Conservation (phyloP, 2,797 vertebrate species). For the Galagoides demidoff region DNA sequence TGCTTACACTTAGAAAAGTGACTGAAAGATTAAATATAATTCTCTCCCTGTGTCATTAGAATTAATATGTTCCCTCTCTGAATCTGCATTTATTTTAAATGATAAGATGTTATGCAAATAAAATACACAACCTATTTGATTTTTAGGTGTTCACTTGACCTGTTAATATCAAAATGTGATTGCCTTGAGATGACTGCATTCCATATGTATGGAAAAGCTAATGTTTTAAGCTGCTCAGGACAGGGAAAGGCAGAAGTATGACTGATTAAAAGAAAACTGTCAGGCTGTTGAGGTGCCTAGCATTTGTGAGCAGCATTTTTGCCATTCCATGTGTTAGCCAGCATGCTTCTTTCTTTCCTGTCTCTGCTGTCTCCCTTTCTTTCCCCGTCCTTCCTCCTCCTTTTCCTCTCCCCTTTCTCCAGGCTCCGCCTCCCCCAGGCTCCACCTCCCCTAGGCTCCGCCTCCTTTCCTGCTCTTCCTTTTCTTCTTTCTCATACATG, state of each 20-base stretch:
- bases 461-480: not conserved
- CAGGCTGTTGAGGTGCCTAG: not conserved
- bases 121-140: not conserved
- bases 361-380: not conserved
- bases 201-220: not conserved
- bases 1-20: not conserved
- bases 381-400: not conserved
- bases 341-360: not conserved
- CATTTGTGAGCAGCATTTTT: not conserved
- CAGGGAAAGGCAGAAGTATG: not conserved
- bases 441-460: too few species aligned
- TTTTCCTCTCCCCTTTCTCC: not conserved
- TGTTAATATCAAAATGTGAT: slow-evolving; percentile 17
- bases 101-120: slow-evolving; percentile 22
- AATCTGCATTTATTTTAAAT: slow-evolving; percentile 21
- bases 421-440: not conserved
- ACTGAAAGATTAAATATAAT: slow-evolving; percentile 5
- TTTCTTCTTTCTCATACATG: not conserved
- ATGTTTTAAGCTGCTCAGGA: not conserved
- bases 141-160: not conserved
- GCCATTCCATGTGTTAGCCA: not conserved
- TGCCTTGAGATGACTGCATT: not conserved
- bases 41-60: not conserved
- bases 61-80: not conserved
- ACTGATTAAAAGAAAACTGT: not conserved